Conservation (phyloP, 2,113 vertebrate species). For the Nyctereutes procyonoides region DNA sequence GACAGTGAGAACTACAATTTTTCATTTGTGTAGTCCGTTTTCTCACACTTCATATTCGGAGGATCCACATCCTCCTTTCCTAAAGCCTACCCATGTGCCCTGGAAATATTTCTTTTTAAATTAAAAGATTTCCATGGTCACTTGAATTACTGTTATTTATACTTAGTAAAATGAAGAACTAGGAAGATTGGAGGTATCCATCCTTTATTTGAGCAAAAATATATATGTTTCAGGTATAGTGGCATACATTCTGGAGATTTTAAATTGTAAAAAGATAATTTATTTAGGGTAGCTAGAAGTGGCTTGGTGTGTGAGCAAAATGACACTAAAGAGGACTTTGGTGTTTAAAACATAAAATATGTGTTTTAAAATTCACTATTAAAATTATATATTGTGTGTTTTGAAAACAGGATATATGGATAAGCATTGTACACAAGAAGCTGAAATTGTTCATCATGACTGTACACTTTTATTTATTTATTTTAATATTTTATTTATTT, state of each 20-base stretch:
- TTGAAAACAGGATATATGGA: slow-evolving; percentile 36
- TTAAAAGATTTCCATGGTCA: slow-evolving; percentile 64
- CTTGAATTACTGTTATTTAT: slow-evolving; percentile 68
- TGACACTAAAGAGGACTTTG: slow-evolving; percentile 72
- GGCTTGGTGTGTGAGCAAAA: slow-evolving; percentile 70
- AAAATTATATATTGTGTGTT: slow-evolving; percentile 14
- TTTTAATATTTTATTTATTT: too few species aligned
- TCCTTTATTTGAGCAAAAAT: slow-evolving; percentile 76
- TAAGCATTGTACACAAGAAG: slow-evolving; percentile 1
- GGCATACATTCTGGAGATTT: slow-evolving; percentile 62
- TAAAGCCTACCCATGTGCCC: too few species aligned
- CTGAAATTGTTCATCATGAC: slow-evolving; percentile 56
- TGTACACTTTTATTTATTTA: background rate
- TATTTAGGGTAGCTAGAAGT: slow-evolving; percentile 61
- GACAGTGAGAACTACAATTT: too few species aligned
- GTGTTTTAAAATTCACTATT: slow-evolving; percentile 41
- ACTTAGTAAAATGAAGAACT: slow-evolving; percentile 70
- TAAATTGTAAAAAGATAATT: slow-evolving; percentile 69
- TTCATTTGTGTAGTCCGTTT: too few species aligned
- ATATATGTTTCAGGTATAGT: slow-evolving; percentile 75
- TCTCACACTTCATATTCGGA: too few species aligned
- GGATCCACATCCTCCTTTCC: too few species aligned
- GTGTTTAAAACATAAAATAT: slow-evolving; percentile 37
- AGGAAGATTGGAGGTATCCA: slow-evolving; percentile 67
- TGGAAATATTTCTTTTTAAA: slow-evolving; percentile 73